Conservation (phyloP, 2,888 invertebrate genomes). For the Agrochola litura region DNA sequence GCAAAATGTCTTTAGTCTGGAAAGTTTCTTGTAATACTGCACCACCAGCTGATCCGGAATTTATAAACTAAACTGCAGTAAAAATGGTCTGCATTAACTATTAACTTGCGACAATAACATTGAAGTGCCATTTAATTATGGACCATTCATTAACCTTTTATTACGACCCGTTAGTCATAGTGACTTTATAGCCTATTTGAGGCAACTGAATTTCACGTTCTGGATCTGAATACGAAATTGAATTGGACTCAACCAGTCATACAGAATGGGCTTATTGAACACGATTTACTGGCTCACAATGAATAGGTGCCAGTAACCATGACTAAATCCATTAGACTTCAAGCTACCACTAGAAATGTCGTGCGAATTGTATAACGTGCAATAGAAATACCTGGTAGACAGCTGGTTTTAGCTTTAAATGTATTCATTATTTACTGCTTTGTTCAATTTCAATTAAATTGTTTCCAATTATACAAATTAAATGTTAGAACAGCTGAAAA, state of each 20-base stretch:
- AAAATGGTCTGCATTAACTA: background rate
- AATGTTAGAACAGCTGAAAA: constrained; percentile 30
- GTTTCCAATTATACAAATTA: constrained; percentile 22
- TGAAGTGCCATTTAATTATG: constrained; percentile 38
- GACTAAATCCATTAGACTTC: constrained; percentile 59
- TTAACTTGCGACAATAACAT: constrained; percentile 4
- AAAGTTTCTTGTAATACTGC: constrained; percentile 47
- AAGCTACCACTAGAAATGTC: constrained; percentile 32
- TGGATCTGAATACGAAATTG: constrained; percentile 71
- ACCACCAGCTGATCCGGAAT: constrained; percentile 41
- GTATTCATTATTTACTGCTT: background rate
- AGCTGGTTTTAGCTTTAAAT: constrained; percentile 3
- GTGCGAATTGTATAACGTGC: constrained; percentile 21
- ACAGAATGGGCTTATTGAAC: constrained; percentile 68
- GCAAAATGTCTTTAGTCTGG: constrained; percentile 49
- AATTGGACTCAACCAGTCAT: constrained; percentile 72
- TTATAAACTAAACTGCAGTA: constrained; percentile 31
- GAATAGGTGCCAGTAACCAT: constrained; percentile 66
- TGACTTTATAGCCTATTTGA: constrained; percentile 56
- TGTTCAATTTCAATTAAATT: background rate
- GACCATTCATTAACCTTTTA: constrained; percentile 42
- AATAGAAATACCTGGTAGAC: constrained; percentile 14
- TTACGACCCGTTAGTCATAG: constrained; percentile 43
- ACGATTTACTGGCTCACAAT: constrained; percentile 68
- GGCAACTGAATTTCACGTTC: constrained; percentile 64